Conservation (phyloP, 92 coral and sea anemone genomes). For the Metridium senile region DNA sequence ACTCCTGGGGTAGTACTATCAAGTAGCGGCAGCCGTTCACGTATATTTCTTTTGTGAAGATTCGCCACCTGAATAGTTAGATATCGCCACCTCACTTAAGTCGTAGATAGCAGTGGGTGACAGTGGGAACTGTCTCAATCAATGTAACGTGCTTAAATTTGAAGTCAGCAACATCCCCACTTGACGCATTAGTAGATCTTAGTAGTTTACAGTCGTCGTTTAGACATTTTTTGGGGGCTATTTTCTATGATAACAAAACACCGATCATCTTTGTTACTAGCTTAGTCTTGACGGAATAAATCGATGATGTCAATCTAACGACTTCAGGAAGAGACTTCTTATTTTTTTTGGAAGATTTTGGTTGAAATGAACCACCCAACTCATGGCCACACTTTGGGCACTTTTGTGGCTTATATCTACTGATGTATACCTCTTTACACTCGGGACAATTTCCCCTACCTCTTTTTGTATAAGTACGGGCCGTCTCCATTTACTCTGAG, state of each 20-base stretch:
- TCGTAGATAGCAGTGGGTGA: neutral
- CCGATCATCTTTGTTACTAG: slow-evolving; percentile 24
- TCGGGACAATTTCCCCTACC: slow-evolving; percentile 15
- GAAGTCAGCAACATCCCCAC: neutral
- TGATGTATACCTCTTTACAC: neutral
- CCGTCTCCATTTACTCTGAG: too few relatives aligned
- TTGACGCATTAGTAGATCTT: slow-evolving; percentile 1
- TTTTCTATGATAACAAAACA: slow-evolving; percentile 13
- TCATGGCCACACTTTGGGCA: neutral
- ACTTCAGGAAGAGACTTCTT: slow-evolving; percentile 4
- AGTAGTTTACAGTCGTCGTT: slow-evolving; percentile 12
- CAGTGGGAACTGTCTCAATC: neutral
- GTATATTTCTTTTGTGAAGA: neutral
- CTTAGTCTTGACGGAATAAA: slow-evolving; percentile 11
- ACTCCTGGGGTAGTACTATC: neutral
- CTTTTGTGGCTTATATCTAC: slow-evolving; percentile 8
- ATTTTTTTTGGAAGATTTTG: neutral
- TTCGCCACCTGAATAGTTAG: slow-evolving; percentile 2
- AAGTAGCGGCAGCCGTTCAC: neutral
- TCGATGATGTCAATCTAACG: neutral
- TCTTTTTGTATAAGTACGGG: neutral
- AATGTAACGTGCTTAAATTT: neutral
- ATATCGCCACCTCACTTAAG: neutral
- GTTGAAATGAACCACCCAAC: slow-evolving; percentile 2
- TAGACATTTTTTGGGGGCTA: neutral